phyloP scores from a whole-genome alignment of 2,888 invertebrate genomes.

The Sinelater perroti region DNA sequence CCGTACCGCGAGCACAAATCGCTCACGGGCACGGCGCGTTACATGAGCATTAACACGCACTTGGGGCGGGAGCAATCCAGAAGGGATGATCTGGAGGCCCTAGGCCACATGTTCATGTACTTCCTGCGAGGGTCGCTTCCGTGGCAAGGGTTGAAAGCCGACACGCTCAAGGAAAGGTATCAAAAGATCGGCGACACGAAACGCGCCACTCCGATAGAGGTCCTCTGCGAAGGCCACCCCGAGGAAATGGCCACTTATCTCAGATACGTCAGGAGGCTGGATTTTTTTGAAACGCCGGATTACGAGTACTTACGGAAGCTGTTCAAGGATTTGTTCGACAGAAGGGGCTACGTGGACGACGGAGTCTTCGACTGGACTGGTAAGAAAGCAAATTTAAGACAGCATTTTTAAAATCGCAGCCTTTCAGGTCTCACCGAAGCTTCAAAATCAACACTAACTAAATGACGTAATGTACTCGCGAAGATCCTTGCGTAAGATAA shows the following conservation, averaged over 20 bases:
- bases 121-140: slow-evolving; percentile 99
- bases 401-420: neutral
- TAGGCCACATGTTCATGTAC: slow-evolving; percentile 99
- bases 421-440: slow-evolving; percentile 26
- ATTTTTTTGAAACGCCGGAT: slow-evolving; percentile 99
- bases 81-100: slow-evolving; percentile 98
- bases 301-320: slow-evolving; percentile 97
- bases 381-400: no score
- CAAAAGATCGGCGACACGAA: slow-evolving; percentile 99
- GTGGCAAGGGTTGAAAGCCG: slow-evolving; percentile 99
- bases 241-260: slow-evolving; percentile 98
- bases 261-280: slow-evolving; percentile 94
- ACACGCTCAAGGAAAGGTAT: slow-evolving; percentile 99
- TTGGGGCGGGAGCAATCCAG: slow-evolving; percentile 99
- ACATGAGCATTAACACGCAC: slow-evolving; percentile 99
- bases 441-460: slow-evolving; percentile 26
- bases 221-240: slow-evolving; percentile 83
- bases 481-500: no score
- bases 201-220: slow-evolving; percentile 97
- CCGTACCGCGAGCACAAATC: slow-evolving; percentile 99
- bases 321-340: slow-evolving; percentile 91
- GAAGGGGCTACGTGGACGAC: slow-evolving; percentile 87
- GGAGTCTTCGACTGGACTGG: slow-evolving; percentile 97
- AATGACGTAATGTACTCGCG: neutral
- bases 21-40: slow-evolving; percentile 98